Evolutionary conservation across 2,113 vertebrate species (phyloP).

Genomic region (Forbesichthys papilliferus): DNA sequence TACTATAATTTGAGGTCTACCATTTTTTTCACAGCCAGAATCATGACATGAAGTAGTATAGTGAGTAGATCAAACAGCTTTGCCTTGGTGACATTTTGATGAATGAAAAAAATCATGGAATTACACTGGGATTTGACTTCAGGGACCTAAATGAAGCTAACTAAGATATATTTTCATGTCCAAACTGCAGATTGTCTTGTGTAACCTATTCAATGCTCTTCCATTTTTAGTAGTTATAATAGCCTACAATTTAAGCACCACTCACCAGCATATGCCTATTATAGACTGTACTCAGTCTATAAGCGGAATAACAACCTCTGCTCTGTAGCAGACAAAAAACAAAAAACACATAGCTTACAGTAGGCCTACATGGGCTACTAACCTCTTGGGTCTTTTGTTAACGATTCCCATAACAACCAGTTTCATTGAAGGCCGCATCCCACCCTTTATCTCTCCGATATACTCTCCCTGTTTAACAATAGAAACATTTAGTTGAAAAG

Average conservation of each 20-base stretch:
- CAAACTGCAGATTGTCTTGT: not conserved
- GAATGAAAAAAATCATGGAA: slow-evolving; percentile 19
- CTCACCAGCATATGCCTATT: no score
- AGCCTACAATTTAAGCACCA: slow-evolving; percentile 39
- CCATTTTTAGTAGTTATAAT: slow-evolving; percentile 28
- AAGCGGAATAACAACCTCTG: not conserved
- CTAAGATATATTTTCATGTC: slow-evolving; percentile 4
- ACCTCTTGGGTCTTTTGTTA: slow-evolving; percentile 78
- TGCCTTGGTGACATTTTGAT: not conserved
- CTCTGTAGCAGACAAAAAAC: not conserved
- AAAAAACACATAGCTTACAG: no score
- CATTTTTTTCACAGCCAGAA: not conserved
- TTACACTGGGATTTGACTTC: slow-evolving; percentile 14
- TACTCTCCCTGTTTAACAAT: slow-evolving; percentile 73
- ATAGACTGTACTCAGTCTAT: no score
- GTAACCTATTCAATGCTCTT: slow-evolving; percentile 32
- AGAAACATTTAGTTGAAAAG: not conserved
- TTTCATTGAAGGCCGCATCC: slow-evolving; percentile 79
- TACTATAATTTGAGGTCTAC: no score
- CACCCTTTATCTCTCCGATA: slow-evolving; percentile 79
- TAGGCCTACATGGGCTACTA: slow-evolving; percentile 1
- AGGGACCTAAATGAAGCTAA: slow-evolving; percentile 10
- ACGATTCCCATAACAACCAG: slow-evolving; percentile 81
- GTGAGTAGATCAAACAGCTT: not conserved
- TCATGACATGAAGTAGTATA: not conserved